A percentile compares a stretch with the other conserved stretches of the same genome.
Conservation (phyloP, 2,888 invertebrate genomes). For the Phania funesta region DNA sequence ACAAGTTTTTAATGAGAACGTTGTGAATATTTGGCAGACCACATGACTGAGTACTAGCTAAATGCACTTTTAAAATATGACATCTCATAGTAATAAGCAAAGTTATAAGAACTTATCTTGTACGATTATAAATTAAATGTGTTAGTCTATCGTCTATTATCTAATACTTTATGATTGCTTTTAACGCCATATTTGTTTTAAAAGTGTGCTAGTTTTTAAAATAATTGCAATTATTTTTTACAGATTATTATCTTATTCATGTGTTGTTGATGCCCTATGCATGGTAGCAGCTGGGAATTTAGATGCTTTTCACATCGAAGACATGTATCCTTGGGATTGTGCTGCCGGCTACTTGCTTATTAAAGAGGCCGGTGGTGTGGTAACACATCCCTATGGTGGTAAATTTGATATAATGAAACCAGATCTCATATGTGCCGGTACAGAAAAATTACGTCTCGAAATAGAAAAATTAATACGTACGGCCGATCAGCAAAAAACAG, state of each 20-base stretch:
- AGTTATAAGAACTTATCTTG: too few relatives aligned
- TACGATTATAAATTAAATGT: not conserved
- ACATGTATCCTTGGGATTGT: conserved; percentile 89
- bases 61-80: too few relatives aligned
- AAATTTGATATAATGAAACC: conserved; percentile 83
- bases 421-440: conserved; percentile 82
- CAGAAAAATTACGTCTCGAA: conserved; percentile 81
- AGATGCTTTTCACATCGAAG: conserved; percentile 86
- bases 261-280: conserved; percentile 86
- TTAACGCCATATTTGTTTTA: not conserved
- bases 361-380: conserved; percentile 88
- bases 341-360: conserved; percentile 88
- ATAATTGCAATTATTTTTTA: conserved; percentile 12
- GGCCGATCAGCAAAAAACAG: conserved; percentile 80
- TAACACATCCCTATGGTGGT: conserved; percentile 84
- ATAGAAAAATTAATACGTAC: conserved; percentile 81
- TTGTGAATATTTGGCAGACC: too few relatives aligned
- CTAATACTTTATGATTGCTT: not conserved
- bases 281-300: conserved; percentile 86
- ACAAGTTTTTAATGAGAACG: too few relatives aligned
- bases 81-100: too few relatives aligned
- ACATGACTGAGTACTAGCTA: too few relatives aligned
- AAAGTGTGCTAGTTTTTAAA: not conserved
- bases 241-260: conserved; percentile 83
- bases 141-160: not conserved